Evolutionary conservation across 2,113 vertebrate genomes (phyloP).

Genomic region (Speoplatyrhinus poulsoni): DNA sequence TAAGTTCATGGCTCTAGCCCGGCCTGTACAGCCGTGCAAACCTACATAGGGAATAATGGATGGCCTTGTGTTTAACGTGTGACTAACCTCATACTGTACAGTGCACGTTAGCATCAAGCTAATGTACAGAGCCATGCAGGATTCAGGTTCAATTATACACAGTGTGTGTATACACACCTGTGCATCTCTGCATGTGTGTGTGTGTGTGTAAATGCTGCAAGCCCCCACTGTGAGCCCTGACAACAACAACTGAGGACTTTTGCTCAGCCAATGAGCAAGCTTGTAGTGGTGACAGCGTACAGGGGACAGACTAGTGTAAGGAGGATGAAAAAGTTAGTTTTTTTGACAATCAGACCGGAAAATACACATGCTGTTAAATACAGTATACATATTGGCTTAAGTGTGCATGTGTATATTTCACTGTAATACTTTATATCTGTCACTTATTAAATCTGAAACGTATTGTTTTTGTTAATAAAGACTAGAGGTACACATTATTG

Average conservation of each 20-base stretch:
- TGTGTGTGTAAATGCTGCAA: constrained; percentile 9
- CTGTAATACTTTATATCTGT: not conserved
- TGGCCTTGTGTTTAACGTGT: constrained; percentile 5
- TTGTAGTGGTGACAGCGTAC: no score
- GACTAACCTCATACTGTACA: constrained; percentile 20
- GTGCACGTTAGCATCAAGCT: not conserved
- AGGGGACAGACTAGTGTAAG: not conserved
- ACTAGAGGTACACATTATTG: no score
- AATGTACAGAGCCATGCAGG: constrained; percentile 8
- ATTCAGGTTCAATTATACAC: not conserved
- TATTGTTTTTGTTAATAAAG: no score
- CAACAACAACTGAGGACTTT: constrained; percentile 8
- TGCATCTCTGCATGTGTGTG: constrained; percentile 6
- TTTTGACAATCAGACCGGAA: not conserved
- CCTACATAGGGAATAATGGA: not conserved
- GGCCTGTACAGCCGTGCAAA: constrained; percentile 25
- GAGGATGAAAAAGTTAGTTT: not conserved
- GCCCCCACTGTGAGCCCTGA: constrained; percentile 21
- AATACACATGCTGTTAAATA: not conserved
- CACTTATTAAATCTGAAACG: no score
- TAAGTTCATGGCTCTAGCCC: constrained; percentile 35
- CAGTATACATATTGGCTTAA: not conserved
- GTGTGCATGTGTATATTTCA: not conserved
- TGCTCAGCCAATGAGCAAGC: not conserved
- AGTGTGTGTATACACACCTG: not conserved